Percentiles rank a stretch among this genome's conserved stretches.
These are phyloP conservation scores for Orchesellides sinensis DNA, from an alignment of 2,888 invertebrate genomes.

Conservation along the genomic window DNA sequence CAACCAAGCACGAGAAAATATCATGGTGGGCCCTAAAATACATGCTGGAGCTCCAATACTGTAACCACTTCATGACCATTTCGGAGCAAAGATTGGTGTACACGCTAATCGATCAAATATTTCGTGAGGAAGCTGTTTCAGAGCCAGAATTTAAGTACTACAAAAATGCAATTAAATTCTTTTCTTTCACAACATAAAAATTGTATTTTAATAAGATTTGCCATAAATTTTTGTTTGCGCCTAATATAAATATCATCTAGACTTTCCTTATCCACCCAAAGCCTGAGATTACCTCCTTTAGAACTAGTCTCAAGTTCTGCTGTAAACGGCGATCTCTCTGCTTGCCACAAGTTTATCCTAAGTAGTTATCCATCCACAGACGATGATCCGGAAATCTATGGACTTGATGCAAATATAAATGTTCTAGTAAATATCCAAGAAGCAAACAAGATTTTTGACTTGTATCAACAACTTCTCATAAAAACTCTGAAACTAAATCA, in stretches of 20 bases:
- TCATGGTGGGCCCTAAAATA: conserved; percentile 43
- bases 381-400: conserved; percentile 10
- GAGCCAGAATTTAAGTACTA: neutral
- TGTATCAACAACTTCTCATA: neutral
- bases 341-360: neutral
- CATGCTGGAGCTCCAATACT: conserved; percentile 45
- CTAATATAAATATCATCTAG: too few relatives aligned
- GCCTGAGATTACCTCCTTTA: neutral
- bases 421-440: neutral
- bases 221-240: neutral
- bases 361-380: neutral
- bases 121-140: conserved; percentile 14
- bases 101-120: neutral
- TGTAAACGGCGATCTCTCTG: neutral
- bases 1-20: neutral
- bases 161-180: neutral
- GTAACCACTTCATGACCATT: neutral
- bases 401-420: neutral
- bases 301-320: neutral
- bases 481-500: neutral
- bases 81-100: neutral
- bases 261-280: conserved; percentile 1
- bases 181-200: neutral
- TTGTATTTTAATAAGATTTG: neutral
- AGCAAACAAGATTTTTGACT: neutral